These are phyloP conservation scores for Drosophila virilis DNA, from an alignment of 1,140 invertebrate genomes.

Conservation along the genomic window DNA sequence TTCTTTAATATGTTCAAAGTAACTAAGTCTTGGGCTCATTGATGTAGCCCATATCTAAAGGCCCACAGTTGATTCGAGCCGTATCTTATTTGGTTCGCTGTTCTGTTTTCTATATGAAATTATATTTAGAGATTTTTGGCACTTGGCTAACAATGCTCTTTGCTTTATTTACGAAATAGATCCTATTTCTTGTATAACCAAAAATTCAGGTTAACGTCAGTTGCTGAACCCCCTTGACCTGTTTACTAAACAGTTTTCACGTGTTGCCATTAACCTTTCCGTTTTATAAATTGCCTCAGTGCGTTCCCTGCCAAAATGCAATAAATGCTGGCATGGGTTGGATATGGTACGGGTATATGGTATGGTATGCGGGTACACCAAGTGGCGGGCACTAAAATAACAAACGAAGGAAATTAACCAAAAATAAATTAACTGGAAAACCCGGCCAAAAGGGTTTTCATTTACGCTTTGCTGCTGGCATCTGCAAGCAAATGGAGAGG, in stretches of 20 bases:
- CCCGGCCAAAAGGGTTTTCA: conserved; percentile 53
- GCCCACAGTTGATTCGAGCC: too few relatives aligned
- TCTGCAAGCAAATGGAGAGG: neutral
- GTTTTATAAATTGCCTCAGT: conserved; percentile 29
- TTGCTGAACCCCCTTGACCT: neutral
- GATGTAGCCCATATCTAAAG: too few relatives aligned
- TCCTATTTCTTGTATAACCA: too few relatives aligned
- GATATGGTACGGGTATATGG: conserved; percentile 14
- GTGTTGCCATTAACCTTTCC: conserved; percentile 38
- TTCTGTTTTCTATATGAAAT: too few relatives aligned
- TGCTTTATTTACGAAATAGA: too few relatives aligned
- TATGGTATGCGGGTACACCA: conserved; percentile 11
- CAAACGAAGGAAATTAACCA: conserved; percentile 79
- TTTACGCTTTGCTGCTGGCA: conserved; percentile 26
- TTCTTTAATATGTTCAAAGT: too few relatives aligned
- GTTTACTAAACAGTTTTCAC: conserved; percentile 17
- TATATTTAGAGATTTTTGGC: too few relatives aligned
- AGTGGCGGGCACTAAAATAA: conserved; percentile 66
- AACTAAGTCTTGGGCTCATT: too few relatives aligned
- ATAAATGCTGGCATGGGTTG: conserved; percentile 50
- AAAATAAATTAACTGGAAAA: conserved; percentile 79
- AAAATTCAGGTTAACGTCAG: neutral
- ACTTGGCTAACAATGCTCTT: too few relatives aligned
- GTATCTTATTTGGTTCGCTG: too few relatives aligned
- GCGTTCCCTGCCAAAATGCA: conserved; percentile 73